Evolutionary conservation across 1,140 invertebrate genomes (phyloP).

Genomic region (Drosophila seguyi): DNA sequence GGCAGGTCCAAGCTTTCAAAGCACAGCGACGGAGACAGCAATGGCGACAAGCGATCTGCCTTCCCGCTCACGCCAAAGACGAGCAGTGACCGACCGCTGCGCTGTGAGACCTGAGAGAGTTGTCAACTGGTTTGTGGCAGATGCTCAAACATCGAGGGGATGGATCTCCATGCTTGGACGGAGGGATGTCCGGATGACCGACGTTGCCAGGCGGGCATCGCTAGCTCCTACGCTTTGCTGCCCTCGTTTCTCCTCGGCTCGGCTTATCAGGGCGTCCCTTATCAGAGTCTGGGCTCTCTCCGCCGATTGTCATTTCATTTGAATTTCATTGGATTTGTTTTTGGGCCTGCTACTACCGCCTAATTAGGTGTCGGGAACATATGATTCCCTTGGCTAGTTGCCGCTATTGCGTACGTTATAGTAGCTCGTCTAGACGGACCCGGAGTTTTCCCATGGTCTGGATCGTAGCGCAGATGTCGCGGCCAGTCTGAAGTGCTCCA

Average conservation of each 20-base stretch:
- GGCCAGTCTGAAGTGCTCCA: slow-evolving; percentile 7
- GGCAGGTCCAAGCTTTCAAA: slow-evolving; percentile 46
- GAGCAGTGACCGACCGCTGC: slow-evolving; percentile 8
- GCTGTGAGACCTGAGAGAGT: too few relatives aligned
- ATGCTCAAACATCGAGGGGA: slow-evolving; percentile 3
- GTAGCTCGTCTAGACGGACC: slow-evolving; percentile 28
- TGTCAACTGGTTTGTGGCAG: slow-evolving; percentile 27
- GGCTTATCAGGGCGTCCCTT: slow-evolving; percentile 24
- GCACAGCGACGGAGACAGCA: slow-evolving; percentile 21
- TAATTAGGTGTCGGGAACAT: slow-evolving; percentile 35
- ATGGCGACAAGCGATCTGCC: background rate
- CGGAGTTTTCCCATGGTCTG: slow-evolving; percentile 10
- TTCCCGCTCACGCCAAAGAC: background rate
- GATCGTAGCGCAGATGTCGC: slow-evolving; percentile 16
- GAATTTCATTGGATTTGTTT: slow-evolving; percentile 29
- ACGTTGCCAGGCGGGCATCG: slow-evolving; percentile 37
- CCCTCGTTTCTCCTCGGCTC: slow-evolving; percentile 7
- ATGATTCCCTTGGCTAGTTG: slow-evolving; percentile 22
- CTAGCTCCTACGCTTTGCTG: slow-evolving; percentile 2
- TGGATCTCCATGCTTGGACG: background rate
- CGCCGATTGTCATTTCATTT: slow-evolving; percentile 40
- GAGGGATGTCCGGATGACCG: background rate
- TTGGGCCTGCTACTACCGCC: slow-evolving; percentile 10
- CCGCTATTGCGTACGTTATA: background rate
- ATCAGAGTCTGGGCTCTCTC: slow-evolving; percentile 48